Evolutionary conservation across 2,888 invertebrate species (phyloP).

Genomic region (Drosophila dives): DNA sequence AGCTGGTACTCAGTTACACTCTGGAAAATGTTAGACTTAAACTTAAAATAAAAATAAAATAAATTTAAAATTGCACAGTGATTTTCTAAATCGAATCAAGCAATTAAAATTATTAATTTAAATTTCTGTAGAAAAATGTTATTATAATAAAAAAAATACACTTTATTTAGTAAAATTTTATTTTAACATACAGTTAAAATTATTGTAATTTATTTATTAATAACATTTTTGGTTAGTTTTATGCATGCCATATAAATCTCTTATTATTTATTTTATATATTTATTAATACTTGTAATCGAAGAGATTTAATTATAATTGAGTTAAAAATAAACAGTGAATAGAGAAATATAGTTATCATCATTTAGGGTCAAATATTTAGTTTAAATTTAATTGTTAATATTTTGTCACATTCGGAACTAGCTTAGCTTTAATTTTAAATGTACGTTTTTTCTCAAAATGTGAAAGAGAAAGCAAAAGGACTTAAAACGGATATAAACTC

Average conservation of each 20-base stretch:
- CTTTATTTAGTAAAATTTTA: neutral
- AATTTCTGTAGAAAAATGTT: neutral
- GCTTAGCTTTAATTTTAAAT: neutral
- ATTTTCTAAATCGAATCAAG: neutral
- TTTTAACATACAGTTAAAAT: neutral
- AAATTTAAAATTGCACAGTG: too few relatives aligned
- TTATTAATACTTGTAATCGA: neutral
- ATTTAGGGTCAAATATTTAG: neutral
- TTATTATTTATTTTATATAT: neutral
- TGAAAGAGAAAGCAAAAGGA: neutral
- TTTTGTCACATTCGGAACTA: neutral
- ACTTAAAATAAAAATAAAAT: too few relatives aligned
- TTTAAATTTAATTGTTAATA: neutral
- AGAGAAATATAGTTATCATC: neutral
- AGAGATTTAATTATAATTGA: neutral
- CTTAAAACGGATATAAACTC: constrained; percentile 8
- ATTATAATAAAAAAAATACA: neutral
- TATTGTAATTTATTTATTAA: neutral
- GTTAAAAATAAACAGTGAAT: neutral
- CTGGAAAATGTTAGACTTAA: neutral
- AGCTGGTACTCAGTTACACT: constrained; percentile 18
- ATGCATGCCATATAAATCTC: neutral
- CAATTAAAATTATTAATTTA: neutral
- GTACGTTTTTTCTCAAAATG: neutral
- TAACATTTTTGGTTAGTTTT: neutral